Evolutionary conservation across 2,888 invertebrate genomes (phyloP).

Genomic region (Acanthosoma haemorrhoidale): DNA sequence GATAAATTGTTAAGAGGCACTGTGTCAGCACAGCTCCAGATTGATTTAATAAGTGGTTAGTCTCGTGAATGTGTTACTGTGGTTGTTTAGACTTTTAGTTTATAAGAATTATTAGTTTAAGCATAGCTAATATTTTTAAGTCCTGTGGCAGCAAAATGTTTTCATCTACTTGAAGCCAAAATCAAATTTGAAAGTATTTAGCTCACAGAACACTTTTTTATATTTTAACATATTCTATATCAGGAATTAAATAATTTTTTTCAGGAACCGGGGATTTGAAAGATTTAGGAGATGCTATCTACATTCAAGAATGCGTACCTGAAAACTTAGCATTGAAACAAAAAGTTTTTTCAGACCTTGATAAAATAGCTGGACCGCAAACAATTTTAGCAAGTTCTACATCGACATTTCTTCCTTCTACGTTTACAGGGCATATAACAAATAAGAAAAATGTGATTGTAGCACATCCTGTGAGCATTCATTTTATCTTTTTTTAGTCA

Average conservation of each 20-base stretch:
- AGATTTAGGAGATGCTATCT: constrained; percentile 67
- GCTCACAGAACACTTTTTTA: too few relatives aligned
- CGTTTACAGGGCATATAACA: constrained; percentile 72
- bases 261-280: constrained; percentile 62
- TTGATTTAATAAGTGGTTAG: constrained; percentile 66
- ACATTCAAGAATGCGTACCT: constrained; percentile 91
- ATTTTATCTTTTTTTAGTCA: not conserved
- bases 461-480: constrained; percentile 70
- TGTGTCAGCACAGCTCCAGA: constrained; percentile 69
- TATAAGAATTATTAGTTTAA: too few relatives aligned
- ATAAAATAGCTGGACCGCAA: constrained; percentile 65
- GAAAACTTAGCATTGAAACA: constrained; percentile 80
- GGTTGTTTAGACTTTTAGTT: too few relatives aligned
- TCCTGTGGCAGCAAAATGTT: too few relatives aligned
- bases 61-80: too few relatives aligned
- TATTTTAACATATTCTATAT: too few relatives aligned
- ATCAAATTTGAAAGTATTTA: too few relatives aligned
- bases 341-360: constrained; percentile 71
- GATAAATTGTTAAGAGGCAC: constrained; percentile 70
- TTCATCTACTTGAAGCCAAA: too few relatives aligned
- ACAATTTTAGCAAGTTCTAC: constrained; percentile 89
- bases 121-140: too few relatives aligned
- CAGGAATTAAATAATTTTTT: too few relatives aligned
- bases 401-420: constrained; percentile 84
- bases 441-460: constrained; percentile 70